Base-by-base conservation (phyloP, 2,888 invertebrate species). In the Trilocha varians region DNA sequence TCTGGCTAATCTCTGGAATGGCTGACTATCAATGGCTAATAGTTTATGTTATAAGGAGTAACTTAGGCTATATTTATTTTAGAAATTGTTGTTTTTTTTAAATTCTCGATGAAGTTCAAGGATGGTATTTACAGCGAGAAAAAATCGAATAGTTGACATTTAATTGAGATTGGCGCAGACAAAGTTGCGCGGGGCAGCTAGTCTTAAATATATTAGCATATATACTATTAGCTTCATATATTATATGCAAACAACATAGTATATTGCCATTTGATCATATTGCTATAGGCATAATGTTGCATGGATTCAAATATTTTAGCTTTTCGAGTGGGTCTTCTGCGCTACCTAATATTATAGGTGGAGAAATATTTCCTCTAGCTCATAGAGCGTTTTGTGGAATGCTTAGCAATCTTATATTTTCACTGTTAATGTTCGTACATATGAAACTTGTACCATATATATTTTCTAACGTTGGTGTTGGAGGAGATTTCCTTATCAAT, bases 401-500 rank as follows among this genome's bases (percentile, higher is more conserved):
- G 83, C 86, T 32, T 85, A n/a, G 9, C 16, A 16, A 16, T n/a
- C 14, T 36, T n/a, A 11, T 36, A 9, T 2, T 4, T 25, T 25
- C 25, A 25, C 2, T 25, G 11, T 25, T 2, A 6, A 25, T 4
- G 25, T 5, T 25, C 25, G 4, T 25, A 2, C 6, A 25, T 25
- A 25, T 18, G 18, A 18, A 78, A 40, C 75, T 74, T 0, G 60
- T 69, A 0, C 76, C 76, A 1, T 49, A 62, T 8, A 58, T 78
- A 16, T 62, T 77, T 11, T 46, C 51, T 0, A 61, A 55, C 3
- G 13, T 76, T 2, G 74, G 73, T 1, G 58, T 78, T 3, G 49
- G 69, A 36, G 72, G 76, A 2, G 69, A 75, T 0, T 78, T 74
- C 43, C 45, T 62, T 9, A 57, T 78, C 11, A 78, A 78, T 35